phyloP scores from a whole-genome alignment of 2,113 vertebrate genomes.

The Otis tarda region DNA sequence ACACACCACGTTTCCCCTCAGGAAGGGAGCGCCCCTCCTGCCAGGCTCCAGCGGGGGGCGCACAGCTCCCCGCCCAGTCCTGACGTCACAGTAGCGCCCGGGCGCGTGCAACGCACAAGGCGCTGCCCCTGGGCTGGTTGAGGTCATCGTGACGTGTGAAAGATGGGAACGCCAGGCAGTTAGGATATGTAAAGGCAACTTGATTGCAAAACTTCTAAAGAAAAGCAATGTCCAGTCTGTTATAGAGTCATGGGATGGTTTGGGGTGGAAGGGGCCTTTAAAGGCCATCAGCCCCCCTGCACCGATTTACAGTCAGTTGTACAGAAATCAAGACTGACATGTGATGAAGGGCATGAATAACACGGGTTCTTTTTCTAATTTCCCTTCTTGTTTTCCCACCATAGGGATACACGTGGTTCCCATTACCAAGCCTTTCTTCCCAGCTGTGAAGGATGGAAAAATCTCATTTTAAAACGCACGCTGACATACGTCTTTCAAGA shows the following conservation, averaged over 20 bases:
- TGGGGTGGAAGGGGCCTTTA: too few species aligned
- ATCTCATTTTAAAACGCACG: neutral
- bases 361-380: neutral
- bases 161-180: neutral
- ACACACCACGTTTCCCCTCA: neutral
- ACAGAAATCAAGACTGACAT: neutral
- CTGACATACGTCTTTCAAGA: neutral
- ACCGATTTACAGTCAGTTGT: neutral
- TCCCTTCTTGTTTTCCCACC: neutral
- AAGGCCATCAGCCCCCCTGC: too few species aligned
- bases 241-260: neutral
- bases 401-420: neutral
- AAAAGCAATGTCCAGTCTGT: neutral
- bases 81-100: neutral
- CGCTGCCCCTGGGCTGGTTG: neutral
- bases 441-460: neutral
- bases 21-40: neutral
- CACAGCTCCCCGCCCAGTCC: neutral
- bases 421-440: neutral
- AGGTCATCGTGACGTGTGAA: neutral
- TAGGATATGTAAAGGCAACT: neutral
- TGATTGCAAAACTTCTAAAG: neutral
- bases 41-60: neutral
- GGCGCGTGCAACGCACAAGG: neutral
- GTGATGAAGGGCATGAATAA: neutral